A percentile compares a stretch with the other conserved stretches of the same genome.
Evolutionary conservation across 53 echinoderm and acorn worm species (phyloP).

Genomic region (Antedon mediterranea): DNA sequence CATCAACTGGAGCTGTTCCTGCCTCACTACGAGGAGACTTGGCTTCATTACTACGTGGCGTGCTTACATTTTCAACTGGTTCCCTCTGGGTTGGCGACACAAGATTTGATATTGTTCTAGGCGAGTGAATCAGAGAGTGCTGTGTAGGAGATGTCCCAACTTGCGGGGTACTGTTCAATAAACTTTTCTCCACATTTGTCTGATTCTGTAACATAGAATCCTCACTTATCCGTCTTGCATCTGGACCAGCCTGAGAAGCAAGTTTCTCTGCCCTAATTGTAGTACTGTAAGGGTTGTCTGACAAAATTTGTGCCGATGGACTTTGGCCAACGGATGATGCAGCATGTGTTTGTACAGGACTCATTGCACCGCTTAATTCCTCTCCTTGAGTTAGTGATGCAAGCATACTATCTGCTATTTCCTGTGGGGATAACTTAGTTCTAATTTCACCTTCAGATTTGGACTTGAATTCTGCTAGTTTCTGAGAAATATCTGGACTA

Average conservation of each 20-base stretch:
- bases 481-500: constrained; percentile 82
- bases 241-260: neutral
- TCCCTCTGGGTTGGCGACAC: neutral
- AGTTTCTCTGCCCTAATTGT: constrained; percentile 5
- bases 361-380: constrained; percentile 3
- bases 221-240: neutral
- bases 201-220: neutral
- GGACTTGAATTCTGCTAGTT: constrained; percentile 86
- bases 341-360: constrained; percentile 1
- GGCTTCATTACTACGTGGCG: neutral
- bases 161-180: neutral
- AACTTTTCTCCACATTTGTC: neutral
- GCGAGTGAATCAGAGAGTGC: neutral
- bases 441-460: constrained; percentile 41
- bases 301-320: constrained; percentile 19
- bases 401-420: constrained; percentile 94
- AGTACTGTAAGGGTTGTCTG: constrained; percentile 12
- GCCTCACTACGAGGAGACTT: neutral
- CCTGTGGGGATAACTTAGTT: constrained; percentile 92
- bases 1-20: neutral
- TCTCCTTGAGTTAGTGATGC: constrained; percentile 81
- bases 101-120: neutral
- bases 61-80: neutral
- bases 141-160: neutral
- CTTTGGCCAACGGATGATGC: constrained; percentile 22